phyloP scores from a whole-genome alignment of 2,888 invertebrate genomes.

The Odiellus spinosus region DNA sequence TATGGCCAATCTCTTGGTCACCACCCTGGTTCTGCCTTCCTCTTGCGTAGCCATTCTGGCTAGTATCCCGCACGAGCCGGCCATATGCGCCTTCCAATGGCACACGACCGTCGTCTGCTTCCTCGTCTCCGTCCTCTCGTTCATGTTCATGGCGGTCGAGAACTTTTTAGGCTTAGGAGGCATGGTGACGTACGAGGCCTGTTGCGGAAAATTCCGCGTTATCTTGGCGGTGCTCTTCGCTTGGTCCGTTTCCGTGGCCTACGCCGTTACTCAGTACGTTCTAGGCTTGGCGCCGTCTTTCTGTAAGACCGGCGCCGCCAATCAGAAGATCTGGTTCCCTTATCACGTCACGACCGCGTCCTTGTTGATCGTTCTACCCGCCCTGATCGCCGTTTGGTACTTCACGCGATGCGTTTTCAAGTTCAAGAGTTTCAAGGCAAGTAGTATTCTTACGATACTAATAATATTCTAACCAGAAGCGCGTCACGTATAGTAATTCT shows the following conservation, averaged over 20 bases:
- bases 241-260: conserved; percentile 40
- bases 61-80: conserved; percentile 32
- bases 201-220: conserved; percentile 17
- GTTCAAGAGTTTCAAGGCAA: conserved; percentile 8
- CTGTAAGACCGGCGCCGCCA: conserved; percentile 22
- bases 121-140: conserved; percentile 45
- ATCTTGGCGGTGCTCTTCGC: conserved; percentile 39
- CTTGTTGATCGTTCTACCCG: conserved; percentile 43
- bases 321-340: conserved; percentile 7
- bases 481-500: too few species aligned
- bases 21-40: conserved; percentile 49
- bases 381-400: conserved; percentile 39
- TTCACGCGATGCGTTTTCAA: conserved; percentile 30
- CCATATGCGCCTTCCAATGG: conserved; percentile 48
- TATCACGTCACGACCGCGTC: conserved; percentile 40
- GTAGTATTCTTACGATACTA: too few species aligned
- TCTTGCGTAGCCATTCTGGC: conserved; percentile 52
- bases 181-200: conserved; percentile 28
- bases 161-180: conserved; percentile 39
- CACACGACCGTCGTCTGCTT: conserved; percentile 48
- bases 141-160: conserved; percentile 47
- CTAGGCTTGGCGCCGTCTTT: conserved; percentile 28
- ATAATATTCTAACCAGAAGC: too few species aligned
- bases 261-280: conserved; percentile 45
- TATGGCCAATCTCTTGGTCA: conserved; percentile 51